Percentiles rank a stretch among this genome's conserved stretches.
phyloP scores from a whole-genome alignment of 2,797 vertebrate genomes.

The Myotis vivesi region DNA sequence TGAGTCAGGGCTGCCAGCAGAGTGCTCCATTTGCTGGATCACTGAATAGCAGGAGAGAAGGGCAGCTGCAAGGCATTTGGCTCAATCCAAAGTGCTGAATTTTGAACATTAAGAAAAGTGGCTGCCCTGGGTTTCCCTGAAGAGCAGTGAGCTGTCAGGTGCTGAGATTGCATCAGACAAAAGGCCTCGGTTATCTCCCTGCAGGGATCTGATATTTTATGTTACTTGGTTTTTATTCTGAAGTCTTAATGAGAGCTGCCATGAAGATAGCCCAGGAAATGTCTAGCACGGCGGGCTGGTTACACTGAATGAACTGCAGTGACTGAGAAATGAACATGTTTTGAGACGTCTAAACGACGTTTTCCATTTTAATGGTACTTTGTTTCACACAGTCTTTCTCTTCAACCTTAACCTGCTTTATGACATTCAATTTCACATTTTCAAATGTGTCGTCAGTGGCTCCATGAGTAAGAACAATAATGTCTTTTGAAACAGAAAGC shows the following conservation, averaged over 20 bases:
- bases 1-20: not conserved
- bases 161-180: constrained; percentile 21
- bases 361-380: constrained; percentile 51
- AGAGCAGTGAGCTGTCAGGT: constrained; percentile 56
- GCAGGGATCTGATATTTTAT: constrained; percentile 44
- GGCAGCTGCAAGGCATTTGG: not conserved
- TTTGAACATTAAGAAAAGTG: constrained; percentile 37
- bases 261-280: constrained; percentile 23
- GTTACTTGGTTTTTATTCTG: constrained; percentile 52
- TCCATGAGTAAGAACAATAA: not conserved
- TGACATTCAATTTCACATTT: not conserved
- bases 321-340: constrained; percentile 35
- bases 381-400: not conserved
- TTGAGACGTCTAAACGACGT: constrained; percentile 37
- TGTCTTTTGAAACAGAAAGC: not conserved
- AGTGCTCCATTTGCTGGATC: not conserved
- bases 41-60: not conserved
- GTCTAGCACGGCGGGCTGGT: not conserved
- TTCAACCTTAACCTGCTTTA: constrained; percentile 14
- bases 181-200: constrained; percentile 32
- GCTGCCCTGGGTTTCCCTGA: constrained; percentile 29
- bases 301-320: constrained; percentile 39
- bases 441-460: not conserved
- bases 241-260: not conserved
- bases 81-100: constrained; percentile 13